Base-by-base conservation (phyloP, 2,113 vertebrate genomes). In the Oryzias celebensis region DNA sequence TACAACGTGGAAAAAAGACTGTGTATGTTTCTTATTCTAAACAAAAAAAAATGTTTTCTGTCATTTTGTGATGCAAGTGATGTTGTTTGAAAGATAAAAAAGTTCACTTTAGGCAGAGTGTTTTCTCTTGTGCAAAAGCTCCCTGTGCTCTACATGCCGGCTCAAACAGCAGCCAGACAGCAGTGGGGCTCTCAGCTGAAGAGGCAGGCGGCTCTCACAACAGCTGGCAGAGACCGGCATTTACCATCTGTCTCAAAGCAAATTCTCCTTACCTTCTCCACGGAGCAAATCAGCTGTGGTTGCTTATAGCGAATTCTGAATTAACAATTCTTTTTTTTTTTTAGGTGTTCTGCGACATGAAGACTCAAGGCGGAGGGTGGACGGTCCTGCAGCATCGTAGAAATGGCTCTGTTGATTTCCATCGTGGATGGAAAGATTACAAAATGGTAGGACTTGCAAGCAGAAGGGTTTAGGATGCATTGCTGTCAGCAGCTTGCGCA, bases 291-390 rank as follows among this genome's bases (percentile, higher is more conserved):
- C 42, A 23, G 61, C 6, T 31, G 17, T 42, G 49, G 36, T 0
- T 54, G 54, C 71, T 36, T 13, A 36, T 10, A 22, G 45, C 46
- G 6, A 14, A 44, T 3, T 18, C 12, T 41, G 1, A 41, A 18
- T 0, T 23, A 23, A 26, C 4, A 15, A 8, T 47, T 5, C 1
- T 58, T 50, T 28, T 5, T 5, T 50, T 5, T 58, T 50, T 71
- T 5, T 49, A 94, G 93, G 93, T 91, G 24, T 88, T 92, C 64
- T 94, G 93, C 68, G 91, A 94, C 45, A 94, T 94, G 93, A 86
- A 91, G 78, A 94, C 91, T 14, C 82, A 75, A 44, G 92, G 92
- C 2, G 93, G 93, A 0, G 93, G 93, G 1, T 94, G 93, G 93
- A 94, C 92, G 0, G 85, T 94, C 48, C 80, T 94, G 69, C 93